Evolutionary conservation across 2,113 vertebrate species (phyloP).

Genomic region (Phrynosoma platyrhinos): DNA sequence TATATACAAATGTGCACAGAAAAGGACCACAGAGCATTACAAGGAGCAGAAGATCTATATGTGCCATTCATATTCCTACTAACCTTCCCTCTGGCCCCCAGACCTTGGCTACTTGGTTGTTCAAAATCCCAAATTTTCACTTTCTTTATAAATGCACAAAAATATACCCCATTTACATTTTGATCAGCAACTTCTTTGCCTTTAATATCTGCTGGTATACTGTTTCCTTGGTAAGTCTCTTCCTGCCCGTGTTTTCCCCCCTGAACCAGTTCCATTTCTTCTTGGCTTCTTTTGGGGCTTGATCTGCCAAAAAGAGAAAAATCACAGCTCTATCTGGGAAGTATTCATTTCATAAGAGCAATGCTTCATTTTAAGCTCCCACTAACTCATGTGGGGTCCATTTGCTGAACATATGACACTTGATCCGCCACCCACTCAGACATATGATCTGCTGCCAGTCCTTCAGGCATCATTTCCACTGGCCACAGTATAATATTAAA

Average conservation of each 20-base stretch:
- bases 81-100: background rate
- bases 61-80: background rate
- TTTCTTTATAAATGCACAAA: background rate
- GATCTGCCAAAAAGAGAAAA: conserved; percentile 21
- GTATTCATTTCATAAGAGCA: background rate
- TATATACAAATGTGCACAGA: background rate
- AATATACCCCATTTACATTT: conserved; percentile 67
- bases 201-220: conserved; percentile 75
- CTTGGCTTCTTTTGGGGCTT: conserved; percentile 70
- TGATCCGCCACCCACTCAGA: background rate
- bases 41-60: background rate
- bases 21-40: background rate
- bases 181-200: conserved; percentile 69
- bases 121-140: background rate
- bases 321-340: background rate
- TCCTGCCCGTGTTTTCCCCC: conserved; percentile 70
- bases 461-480: background rate
- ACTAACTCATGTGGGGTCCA: background rate
- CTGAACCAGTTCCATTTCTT: conserved; percentile 70
- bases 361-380: background rate
- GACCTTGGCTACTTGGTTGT: background rate
- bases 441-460: background rate
- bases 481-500: background rate
- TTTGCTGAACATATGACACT: background rate
- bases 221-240: conserved; percentile 72